Evolutionary conservation across 2,113 vertebrate genomes (phyloP).

Genomic region (Callorhinus ursinus): DNA sequence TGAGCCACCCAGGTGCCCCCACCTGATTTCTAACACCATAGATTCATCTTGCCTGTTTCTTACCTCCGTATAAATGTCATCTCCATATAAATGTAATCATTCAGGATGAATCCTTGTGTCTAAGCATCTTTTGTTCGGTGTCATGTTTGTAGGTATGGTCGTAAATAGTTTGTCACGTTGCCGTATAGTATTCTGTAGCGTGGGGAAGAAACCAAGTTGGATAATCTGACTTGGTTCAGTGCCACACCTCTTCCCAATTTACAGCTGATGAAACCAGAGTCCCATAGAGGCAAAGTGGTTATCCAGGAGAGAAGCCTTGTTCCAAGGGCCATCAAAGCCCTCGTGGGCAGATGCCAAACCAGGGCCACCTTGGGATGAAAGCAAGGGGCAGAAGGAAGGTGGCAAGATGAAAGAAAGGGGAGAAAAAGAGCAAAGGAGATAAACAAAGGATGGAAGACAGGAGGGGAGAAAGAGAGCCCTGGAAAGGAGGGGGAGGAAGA

Average conservation of each 20-base stretch:
- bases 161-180: neutral
- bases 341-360: neutral
- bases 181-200: neutral
- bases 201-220: neutral
- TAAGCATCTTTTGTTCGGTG: neutral
- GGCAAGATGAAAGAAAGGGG: neutral
- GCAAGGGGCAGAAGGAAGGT: neutral
- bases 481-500: neutral
- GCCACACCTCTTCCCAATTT: neutral
- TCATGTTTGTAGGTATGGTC: neutral
- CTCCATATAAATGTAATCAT: neutral
- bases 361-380: neutral
- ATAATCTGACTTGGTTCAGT: neutral
- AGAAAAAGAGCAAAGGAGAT: neutral
- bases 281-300: neutral
- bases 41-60: neutral
- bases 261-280: neutral
- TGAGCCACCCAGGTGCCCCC: neutral
- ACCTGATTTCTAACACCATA: neutral
- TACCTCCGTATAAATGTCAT: neutral
- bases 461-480: neutral
- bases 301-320: neutral
- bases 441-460: neutral
- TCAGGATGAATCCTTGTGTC: neutral
- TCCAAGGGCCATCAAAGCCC: neutral